Evolutionary conservation across 2,113 vertebrate species (phyloP), one percentile per base, ranked within the genome.

Genomic region (Phaethornis superciliosus): DNA sequence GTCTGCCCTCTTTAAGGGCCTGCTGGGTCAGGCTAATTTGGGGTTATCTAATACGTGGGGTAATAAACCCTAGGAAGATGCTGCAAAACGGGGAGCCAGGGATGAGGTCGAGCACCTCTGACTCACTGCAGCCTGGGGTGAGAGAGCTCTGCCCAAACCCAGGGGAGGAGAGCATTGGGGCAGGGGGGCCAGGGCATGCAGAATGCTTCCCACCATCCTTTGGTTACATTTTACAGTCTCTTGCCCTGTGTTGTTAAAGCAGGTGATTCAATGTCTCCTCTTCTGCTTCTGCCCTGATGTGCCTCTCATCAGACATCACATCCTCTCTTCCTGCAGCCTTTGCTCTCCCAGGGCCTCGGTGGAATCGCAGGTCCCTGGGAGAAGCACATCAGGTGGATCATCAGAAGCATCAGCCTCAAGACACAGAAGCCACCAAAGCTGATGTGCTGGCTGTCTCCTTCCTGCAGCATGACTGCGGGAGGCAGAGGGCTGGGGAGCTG

Each of bases 381-480:
- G 64, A 52, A 85, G 40, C 27, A 11, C 28, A 68, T 22, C 18
- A 60, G 44, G 30, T 13, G 26, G 76, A 81, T 58, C 69, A 47
- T 44, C 37, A 21, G 0, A 1, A 90, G 42, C 19, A 62, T 28
- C 72, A 77, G 51, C 69, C 81, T 58, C 18, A 26, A 81, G 77
- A 42, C 35, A 27, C 54, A 40, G 59, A 42, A 90, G 35, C 18
- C 59, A 81, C 33, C 46, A 52, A 54, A 62, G 55, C 32, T 8
- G 5, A 9, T 15, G 60, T 18, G 30, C 86, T 4, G 4, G 20
- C 37, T 93, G 55, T 32, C 46, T 52, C 55, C 55, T 75, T 78
- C 51, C 28, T 0, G 0, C 30, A 40, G 60, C 26, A 81, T 42
- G 19, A 21, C 5, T 8, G 37, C 0, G 0, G 62, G 49, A 82